Conservation (phyloP, 2,888 invertebrate genomes). For the Caenorhabditis angaria region DNA sequence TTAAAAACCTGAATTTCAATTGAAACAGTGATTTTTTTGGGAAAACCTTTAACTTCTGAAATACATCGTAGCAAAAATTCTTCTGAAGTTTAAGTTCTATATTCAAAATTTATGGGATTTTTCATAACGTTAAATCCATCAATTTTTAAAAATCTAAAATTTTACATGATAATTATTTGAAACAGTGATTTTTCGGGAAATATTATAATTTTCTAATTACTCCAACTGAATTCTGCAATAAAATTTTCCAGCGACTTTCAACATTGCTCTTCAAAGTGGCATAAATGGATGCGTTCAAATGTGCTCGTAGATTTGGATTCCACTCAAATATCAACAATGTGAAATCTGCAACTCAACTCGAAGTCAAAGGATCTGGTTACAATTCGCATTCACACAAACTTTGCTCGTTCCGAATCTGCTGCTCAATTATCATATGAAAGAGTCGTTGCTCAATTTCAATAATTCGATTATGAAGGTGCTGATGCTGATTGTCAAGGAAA, state of each 20-base stretch:
- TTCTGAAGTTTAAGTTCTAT: too few species aligned
- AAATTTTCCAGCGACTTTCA: constrained; percentile 18
- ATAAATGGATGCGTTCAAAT: constrained; percentile 32
- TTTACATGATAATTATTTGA: too few species aligned
- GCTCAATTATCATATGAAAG: not conserved
- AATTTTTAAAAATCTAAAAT: too few species aligned
- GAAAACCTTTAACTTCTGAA: too few species aligned
- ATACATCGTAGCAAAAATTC: too few species aligned
- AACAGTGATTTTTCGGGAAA: too few species aligned
- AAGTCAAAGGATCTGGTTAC: constrained; percentile 23
- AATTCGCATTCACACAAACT: constrained; percentile 25
- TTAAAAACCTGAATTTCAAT: too few species aligned
- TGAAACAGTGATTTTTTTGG: too few species aligned
- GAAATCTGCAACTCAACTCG: constrained; percentile 2
- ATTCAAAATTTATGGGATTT: too few species aligned
- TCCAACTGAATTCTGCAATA: constrained; percentile 11
- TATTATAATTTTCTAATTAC: too few species aligned
- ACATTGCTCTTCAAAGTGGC: too few species aligned
- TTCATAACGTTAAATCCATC: too few species aligned
- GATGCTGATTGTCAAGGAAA: constrained; percentile 44
- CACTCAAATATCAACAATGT: constrained; percentile 13
- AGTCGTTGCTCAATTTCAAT: not conserved
- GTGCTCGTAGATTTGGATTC: constrained; percentile 16
- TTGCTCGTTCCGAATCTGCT: not conserved
- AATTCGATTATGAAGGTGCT: not conserved